A percentile compares a stretch with the other conserved stretches of the same genome.
These are phyloP conservation scores for Chunga burmeisteri DNA, from an alignment of 2,113 vertebrate species.

Conservation along the genomic window DNA sequence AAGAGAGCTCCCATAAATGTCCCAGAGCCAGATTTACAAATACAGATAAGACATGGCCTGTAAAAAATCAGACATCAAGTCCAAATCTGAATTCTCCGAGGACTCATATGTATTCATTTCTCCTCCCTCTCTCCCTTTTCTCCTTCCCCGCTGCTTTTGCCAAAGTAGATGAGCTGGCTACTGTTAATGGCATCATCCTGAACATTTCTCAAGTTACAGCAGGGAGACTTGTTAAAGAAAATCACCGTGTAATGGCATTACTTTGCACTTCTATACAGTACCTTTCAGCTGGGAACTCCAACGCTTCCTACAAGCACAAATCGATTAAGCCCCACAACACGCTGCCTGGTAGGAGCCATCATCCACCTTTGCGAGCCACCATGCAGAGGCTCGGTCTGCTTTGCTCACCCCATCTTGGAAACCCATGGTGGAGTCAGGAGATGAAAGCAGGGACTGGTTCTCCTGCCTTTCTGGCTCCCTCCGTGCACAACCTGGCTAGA, in stretches of 20 bases:
- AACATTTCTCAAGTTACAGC: neutral
- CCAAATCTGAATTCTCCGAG: slow-evolving; percentile 15
- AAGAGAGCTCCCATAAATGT: neutral
- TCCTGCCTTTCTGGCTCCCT: neutral
- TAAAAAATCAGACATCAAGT: neutral
- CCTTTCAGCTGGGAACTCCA: neutral
- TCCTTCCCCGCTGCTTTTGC: neutral
- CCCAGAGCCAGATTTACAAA: neutral
- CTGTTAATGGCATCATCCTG: slow-evolving; percentile 13
- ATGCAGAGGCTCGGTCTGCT: accelerated
- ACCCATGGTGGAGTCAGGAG: neutral
- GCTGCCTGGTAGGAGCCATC: neutral
- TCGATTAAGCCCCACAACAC: neutral
- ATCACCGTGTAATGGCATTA: slow-evolving; percentile 32
- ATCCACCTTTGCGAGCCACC: neutral
- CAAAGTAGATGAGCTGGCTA: slow-evolving; percentile 46
- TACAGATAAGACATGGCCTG: neutral
- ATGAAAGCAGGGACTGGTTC: neutral
- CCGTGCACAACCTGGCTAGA: neutral
- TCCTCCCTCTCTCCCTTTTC: neutral
- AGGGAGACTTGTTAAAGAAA: neutral
- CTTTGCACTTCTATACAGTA: slow-evolving; percentile 5
- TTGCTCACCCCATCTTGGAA: neutral
- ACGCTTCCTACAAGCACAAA: neutral
- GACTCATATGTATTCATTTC: neutral